A percentile compares a stretch with the other conserved stretches of the same genome.
These are phyloP conservation scores for Trogon surrucura DNA, from an alignment of 2,113 vertebrate species.

Conservation along the genomic window DNA sequence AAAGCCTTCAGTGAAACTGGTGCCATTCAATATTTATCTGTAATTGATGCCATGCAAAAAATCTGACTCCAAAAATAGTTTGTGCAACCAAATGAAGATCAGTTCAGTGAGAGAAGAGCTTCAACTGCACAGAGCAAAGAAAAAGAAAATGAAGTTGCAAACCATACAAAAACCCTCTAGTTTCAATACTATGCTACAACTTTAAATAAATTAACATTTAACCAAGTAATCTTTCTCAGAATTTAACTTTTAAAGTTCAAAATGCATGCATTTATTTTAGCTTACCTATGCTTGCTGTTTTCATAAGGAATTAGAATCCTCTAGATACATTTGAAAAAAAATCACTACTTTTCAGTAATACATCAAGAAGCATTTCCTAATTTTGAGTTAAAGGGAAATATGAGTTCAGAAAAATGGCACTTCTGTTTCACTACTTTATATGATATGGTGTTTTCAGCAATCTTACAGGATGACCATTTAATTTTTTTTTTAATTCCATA, in stretches of 20 bases:
- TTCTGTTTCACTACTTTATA: not conserved
- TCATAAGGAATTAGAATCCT: not conserved
- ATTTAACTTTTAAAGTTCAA: not conserved
- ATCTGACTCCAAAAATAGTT: not conserved
- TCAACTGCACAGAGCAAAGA: not conserved
- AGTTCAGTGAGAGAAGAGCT: not conserved
- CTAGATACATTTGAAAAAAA: not conserved
- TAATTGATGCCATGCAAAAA: not conserved
- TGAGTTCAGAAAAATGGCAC: not conserved
- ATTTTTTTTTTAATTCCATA: not conserved
- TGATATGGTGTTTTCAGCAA: not conserved
- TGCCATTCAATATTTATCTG: not conserved
- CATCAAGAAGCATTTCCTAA: not conserved
- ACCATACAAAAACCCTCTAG: not conserved
- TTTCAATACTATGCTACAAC: not conserved
- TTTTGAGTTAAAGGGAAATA: not conserved
- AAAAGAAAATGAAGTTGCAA: not conserved
- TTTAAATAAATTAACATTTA: not conserved
- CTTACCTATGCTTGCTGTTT: not conserved
- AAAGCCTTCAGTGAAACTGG: not conserved
- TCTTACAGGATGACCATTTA: not conserved
- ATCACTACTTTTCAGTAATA: not conserved
- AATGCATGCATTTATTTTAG: not conserved
- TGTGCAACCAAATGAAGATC: not conserved
- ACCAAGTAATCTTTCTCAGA: not conserved